Percentiles rank a stretch among this genome's conserved stretches.
Evolutionary conservation across 2,888 invertebrate species (phyloP).

Genomic region (Leptinotarsa juncta): DNA sequence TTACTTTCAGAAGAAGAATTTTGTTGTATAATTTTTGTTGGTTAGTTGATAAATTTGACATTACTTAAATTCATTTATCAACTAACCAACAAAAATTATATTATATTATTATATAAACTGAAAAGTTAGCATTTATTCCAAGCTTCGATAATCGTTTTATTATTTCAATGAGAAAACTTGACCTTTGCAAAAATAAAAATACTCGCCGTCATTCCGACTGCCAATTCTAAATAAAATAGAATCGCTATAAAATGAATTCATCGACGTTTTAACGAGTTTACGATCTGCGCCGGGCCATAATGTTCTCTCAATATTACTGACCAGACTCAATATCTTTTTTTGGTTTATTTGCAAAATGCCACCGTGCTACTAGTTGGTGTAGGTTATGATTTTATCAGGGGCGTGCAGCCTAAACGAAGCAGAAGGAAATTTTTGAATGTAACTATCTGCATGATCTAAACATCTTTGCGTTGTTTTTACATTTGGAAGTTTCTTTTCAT

Average conservation of each 20-base stretch:
- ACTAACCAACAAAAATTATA: no score
- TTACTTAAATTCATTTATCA: no score
- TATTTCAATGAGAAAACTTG: neutral
- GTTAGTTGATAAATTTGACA: no score
- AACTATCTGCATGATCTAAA: no score
- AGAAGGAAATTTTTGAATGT: no score
- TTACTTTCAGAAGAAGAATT: no score
- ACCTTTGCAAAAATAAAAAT: constrained; percentile 14
- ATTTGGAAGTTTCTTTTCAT: no score
- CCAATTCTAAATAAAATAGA: constrained; percentile 3
- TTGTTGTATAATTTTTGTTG: no score
- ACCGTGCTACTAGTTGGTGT: constrained; percentile 27
- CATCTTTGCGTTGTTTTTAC: no score
- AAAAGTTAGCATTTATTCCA: neutral
- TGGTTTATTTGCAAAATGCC: constrained; percentile 26
- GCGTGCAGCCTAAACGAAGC: neutral
- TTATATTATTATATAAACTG: no score
- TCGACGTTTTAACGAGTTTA: constrained; percentile 7
- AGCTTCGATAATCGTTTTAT: neutral
- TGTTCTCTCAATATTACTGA: constrained; percentile 19
- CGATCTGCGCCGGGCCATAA: constrained; percentile 16
- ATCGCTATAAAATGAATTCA: constrained; percentile 10
- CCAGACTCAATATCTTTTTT: neutral
- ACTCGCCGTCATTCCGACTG: neutral
- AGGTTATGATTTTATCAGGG: constrained; percentile 27